Base-by-base conservation (phyloP, 2,888 invertebrate species). In the Mactromeris polynyma region DNA sequence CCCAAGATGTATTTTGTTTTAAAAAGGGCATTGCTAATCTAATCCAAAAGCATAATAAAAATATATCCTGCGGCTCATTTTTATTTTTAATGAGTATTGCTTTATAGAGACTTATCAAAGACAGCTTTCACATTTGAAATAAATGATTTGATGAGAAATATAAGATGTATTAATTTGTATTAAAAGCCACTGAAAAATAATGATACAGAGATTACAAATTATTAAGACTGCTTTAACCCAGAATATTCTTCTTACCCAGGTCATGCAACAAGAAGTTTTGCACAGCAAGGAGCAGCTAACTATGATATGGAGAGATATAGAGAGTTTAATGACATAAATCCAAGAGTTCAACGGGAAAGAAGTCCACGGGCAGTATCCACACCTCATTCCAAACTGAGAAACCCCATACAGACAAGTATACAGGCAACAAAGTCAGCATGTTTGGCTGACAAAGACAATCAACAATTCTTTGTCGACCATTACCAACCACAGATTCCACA, bases 391-490 rank as follows among this genome's bases (percentile, higher is more conserved):
- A 46, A 77, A n/a, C 26, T 17, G 1, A 73, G 73, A 46, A 64
- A 31, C 19, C 3, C 64, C n/a, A 77, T 36, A 38, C 51, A 38
- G 1, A 36, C 36, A 77, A n/a, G n/a, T 31, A 26, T 84, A 36
- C 84, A 51, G 54, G 51, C 78, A 38, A 36, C 84, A 14, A 33
- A 36, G 14, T 84, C 84, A n/a, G 84, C 78, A 21, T 26, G 54
- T 2, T 51, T 46, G 6, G 19, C 36, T 21, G 46, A 77, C n/a
- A 84, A 84, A 11, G 51, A 77, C 21, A 42, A 33, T 7, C 78
- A 78, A 21, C 84, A 84, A 26, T 84, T 78, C 54, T 84, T 78
- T 21, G 9, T 26, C 19, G n/a, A 42, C 26, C 11, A 46, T n/a
- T 9, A 77, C 1, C 33, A 38, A 77, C 19, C 77, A 77, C 21